These are phyloP conservation scores for Manis javanica DNA, from an alignment of 2,797 vertebrate genomes.

Conservation along the genomic window DNA sequence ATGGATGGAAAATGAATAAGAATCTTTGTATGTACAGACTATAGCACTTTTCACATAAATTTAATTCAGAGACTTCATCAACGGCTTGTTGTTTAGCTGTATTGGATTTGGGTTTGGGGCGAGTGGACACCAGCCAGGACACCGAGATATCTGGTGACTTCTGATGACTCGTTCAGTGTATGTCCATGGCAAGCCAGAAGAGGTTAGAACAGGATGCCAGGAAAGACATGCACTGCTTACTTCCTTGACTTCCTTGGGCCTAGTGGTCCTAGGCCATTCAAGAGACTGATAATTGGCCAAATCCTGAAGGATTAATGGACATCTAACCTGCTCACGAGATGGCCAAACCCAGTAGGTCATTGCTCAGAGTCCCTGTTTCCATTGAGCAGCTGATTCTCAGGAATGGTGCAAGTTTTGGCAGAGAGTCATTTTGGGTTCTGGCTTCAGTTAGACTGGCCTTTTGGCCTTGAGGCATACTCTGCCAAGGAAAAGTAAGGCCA, in stretches of 20 bases:
- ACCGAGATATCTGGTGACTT: conserved; percentile 42
- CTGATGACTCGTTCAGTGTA: conserved; percentile 38
- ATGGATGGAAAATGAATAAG: conserved; percentile 60
- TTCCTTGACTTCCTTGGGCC: not conserved
- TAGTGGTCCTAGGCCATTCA: not conserved
- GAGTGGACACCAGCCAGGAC: not conserved
- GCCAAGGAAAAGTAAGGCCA: not conserved
- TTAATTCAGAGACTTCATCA: conserved; percentile 66
- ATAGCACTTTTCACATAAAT: conserved; percentile 56
- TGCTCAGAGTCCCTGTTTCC: not conserved
- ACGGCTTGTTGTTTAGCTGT: conserved; percentile 56
- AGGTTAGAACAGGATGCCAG: not conserved
- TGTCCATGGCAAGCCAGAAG: not conserved
- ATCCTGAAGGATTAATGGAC: conserved; percentile 5
- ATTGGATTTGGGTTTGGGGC: conserved; percentile 24
- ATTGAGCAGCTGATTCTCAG: not conserved
- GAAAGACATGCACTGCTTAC: not conserved
- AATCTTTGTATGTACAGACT: conserved; percentile 64
- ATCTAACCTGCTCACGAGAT: not conserved
- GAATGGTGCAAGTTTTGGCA: conserved; percentile 28
- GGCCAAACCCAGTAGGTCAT: not conserved
- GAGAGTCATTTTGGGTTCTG: conserved; percentile 31
- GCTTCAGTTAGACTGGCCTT: conserved; percentile 34
- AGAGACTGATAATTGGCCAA: conserved; percentile 30
- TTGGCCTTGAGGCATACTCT: not conserved